phyloP scores from a whole-genome alignment of 2,888 invertebrate genomes.

The Drepana falcataria region DNA sequence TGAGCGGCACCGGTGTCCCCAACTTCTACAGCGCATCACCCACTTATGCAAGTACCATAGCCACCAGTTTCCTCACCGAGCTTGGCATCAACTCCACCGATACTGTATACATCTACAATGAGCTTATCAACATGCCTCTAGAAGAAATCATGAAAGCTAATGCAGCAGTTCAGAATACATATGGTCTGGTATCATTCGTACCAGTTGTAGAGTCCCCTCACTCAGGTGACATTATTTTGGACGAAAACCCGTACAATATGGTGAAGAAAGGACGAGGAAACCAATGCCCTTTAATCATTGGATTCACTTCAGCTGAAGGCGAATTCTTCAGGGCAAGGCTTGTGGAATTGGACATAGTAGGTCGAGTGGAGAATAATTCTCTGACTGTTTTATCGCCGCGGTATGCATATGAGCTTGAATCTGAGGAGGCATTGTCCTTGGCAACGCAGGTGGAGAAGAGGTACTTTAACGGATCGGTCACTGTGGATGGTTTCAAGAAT shows the following conservation, averaged over 20 bases:
- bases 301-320: slow-evolving; percentile 21
- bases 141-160: slow-evolving; percentile 35
- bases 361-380: slow-evolving; percentile 8
- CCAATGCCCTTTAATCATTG: slow-evolving; percentile 27
- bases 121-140: slow-evolving; percentile 22
- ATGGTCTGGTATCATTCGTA: slow-evolving; percentile 20
- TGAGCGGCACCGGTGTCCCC: slow-evolving; percentile 24
- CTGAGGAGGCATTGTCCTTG: slow-evolving; percentile 5
- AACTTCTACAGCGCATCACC: slow-evolving; percentile 23
- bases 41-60: slow-evolving; percentile 16
- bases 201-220: slow-evolving; percentile 26
- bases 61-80: slow-evolving; percentile 29
- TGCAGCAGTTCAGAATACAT: slow-evolving; percentile 14
- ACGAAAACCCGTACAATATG: slow-evolving; percentile 27
- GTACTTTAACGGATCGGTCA: slow-evolving; percentile 21
- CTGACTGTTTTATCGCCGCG: not conserved
- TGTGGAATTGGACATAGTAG: slow-evolving; percentile 10
- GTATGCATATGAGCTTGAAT: slow-evolving; percentile 1
- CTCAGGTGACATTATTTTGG: slow-evolving; percentile 25
- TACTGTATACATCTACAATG: slow-evolving; percentile 20
- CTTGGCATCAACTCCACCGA: slow-evolving; percentile 50
- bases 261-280: slow-evolving; percentile 26
- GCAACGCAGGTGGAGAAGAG: slow-evolving; percentile 14
- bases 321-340: slow-evolving; percentile 12
- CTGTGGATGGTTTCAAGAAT: slow-evolving; percentile 14